Evolutionary conservation across 2,797 vertebrate species (phyloP).

Genomic region (Megalops cyprinoides): DNA sequence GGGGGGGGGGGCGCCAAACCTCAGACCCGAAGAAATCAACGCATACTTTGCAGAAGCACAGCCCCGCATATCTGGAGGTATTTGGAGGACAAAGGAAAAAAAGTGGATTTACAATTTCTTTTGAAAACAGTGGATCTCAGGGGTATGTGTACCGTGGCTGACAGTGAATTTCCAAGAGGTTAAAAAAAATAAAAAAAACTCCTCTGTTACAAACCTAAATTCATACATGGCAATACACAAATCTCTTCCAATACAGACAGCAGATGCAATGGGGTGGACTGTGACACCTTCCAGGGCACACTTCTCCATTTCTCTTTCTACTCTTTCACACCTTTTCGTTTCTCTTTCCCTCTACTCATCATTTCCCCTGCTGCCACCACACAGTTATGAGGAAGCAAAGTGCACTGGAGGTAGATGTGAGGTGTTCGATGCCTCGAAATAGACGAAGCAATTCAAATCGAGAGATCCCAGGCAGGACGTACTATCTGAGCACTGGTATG

Average conservation of each 20-base stretch:
- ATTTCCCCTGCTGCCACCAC: no score
- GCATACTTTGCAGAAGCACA: constrained; percentile 15
- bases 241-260: not conserved
- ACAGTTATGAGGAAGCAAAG: no score
- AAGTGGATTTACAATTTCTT: not conserved
- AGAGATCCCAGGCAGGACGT: not conserved
- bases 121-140: constrained; percentile 12
- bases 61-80: constrained; percentile 13
- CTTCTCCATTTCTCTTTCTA: no score
- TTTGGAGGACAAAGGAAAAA: not conserved
- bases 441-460: not conserved
- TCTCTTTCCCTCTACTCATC: no score
- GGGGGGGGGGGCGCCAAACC: not conserved
- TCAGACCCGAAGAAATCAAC: constrained; percentile 29
- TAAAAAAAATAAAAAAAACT: not conserved
- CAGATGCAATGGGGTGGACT: not conserved
- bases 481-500: not conserved
- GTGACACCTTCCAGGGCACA: not conserved
- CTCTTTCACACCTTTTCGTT: no score
- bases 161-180: not conserved
- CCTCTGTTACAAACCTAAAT: not conserved
- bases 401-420: not conserved
- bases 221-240: not conserved
- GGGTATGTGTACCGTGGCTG: not conserved
- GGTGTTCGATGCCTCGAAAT: not conserved